Base-by-base conservation (phyloP, 2,797 vertebrate genomes). In the Peromyscus eremicus region DNA sequence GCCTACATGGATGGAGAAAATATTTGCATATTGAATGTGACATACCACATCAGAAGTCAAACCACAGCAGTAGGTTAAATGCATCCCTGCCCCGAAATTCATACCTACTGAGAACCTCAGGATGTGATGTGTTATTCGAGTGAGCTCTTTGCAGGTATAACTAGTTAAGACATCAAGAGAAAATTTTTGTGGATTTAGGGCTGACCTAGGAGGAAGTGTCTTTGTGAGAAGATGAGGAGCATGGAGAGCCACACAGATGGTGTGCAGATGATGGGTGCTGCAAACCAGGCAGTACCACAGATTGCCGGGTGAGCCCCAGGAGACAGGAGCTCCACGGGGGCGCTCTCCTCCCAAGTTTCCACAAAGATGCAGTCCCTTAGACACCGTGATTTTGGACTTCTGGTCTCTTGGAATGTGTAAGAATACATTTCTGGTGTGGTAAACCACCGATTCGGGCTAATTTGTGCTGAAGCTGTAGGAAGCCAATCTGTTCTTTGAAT, bases 321-420 rank as follows among this genome's bases (percentile, higher is more conserved):
- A 68, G 49, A 52, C 7, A 0, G 7, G 8, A 49, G 29, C 68
- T 73, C 14, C 43, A 10, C 0, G 0, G 40, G 34, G 10, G 14
- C 8, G 1, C 3, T 80, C 7, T 95, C n/a, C 40, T 27, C 81
- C 25, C 0, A 62, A 55, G 34, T 43, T 49, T 37, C 64, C 37
- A n/a, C 52, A 85, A 43, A 82, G 66, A 76, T 34, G 14, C 9
- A 60, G 9, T 19, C 1, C 2, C 32, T 27, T 3, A 43, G 40
- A 90, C 23, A n/a, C 37, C 40, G 37, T 34, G 62, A 62, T 37
- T 94, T 92, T 70, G 88, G 88, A 92, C 10, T 62, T 91, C 29
- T 83, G 76, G 6, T n/a, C 17, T 73, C 25, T 11, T 60, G 23
- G 73, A 91, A 46, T 23, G 32, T 32, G 62, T 92, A 21, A 40